These are phyloP conservation scores for Cyclopterus lumpus DNA, from an alignment of 2,797 vertebrate genomes.

Conservation along the genomic window DNA sequence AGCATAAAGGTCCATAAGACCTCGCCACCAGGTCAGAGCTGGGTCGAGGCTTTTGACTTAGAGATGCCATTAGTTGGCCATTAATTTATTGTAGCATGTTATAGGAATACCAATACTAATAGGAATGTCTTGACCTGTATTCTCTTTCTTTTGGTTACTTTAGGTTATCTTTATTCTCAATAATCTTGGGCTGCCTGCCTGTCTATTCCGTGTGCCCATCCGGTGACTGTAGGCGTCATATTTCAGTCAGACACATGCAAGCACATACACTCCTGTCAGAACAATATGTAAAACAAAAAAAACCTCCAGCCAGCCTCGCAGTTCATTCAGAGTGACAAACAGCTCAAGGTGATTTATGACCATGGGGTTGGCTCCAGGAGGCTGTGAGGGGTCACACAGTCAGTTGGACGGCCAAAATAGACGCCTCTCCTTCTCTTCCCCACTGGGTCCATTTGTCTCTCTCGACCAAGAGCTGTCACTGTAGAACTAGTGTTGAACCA, in stretches of 20 bases:
- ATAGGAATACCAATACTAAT: neutral
- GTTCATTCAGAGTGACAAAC: conserved; percentile 39
- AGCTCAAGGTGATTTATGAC: conserved; percentile 64
- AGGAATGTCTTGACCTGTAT: neutral
- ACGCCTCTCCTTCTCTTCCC: conserved; percentile 20
- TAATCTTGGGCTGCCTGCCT: neutral
- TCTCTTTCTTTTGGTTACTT: neutral
- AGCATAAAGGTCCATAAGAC: conserved; percentile 15
- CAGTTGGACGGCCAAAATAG: conserved; percentile 63
- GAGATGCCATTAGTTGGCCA: neutral
- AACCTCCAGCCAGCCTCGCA: conserved; percentile 14
- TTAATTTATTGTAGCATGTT: neutral
- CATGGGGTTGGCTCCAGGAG: conserved; percentile 42
- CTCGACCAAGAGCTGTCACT: conserved; percentile 27
- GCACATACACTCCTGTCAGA: conserved; percentile 11
- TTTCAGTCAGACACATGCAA: conserved; percentile 37
- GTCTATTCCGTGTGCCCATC: conserved; percentile 24
- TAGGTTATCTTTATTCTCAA: neutral
- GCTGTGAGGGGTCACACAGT: conserved; percentile 46
- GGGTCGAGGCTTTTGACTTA: neutral
- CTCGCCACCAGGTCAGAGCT: neutral
- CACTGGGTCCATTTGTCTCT: conserved; percentile 37
- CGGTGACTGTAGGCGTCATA: conserved; percentile 18
- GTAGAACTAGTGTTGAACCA: conserved; percentile 37
- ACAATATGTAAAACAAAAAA: conserved; percentile 34